Base-by-base conservation (phyloP, 2,113 vertebrate species). In the Riparia riparia region DNA sequence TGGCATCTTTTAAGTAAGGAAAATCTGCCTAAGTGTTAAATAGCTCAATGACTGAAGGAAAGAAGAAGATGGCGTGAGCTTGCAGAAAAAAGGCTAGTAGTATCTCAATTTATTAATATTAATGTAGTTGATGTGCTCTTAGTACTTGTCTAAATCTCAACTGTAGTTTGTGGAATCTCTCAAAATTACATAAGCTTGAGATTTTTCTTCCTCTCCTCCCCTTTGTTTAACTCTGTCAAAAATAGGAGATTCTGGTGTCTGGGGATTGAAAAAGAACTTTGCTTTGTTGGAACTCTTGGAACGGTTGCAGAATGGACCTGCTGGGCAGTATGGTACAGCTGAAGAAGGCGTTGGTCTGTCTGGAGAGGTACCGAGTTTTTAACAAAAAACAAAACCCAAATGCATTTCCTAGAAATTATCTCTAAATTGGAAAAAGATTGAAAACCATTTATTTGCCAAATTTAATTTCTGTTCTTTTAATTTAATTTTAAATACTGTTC, bases 221-320 rank as follows among this genome's bases (percentile, higher is more conserved):
- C 50, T 97, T 95, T 37, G 66, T 96, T 85, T 82, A 65, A 63
- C 74, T 82, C 60, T 29, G 4, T 96, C 72, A 93, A 91, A 96
- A 95, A 89, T 68, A 99, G 99, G 99, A 45, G 99, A 99, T 95
- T 99, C 99, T 74, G 99, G 99, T 90, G 99, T 99, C 65, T 99
- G 99, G 99, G 99, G 99, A 42, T 97, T 99, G 96, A 99, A 99
- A 97, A 99, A 99, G 97, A 99, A 99, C 97, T 99, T 99, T 98
- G 99, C 99, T 93, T 98, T 99, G 93, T 97, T 99, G 77, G 99
- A 99, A 86, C 99, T 99, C 32, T 94, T 99, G 94, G 99, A 99
- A 96, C 98, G 99, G 50, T 98, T 99, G 57, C 99, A 99, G 96
- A 99, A 99, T 95, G 99, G 99, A 50, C 98, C 99, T 12, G 97